Evolutionary conservation across 2,888 invertebrate genomes (phyloP).

Genomic region (Phymatocera aterrima): DNA sequence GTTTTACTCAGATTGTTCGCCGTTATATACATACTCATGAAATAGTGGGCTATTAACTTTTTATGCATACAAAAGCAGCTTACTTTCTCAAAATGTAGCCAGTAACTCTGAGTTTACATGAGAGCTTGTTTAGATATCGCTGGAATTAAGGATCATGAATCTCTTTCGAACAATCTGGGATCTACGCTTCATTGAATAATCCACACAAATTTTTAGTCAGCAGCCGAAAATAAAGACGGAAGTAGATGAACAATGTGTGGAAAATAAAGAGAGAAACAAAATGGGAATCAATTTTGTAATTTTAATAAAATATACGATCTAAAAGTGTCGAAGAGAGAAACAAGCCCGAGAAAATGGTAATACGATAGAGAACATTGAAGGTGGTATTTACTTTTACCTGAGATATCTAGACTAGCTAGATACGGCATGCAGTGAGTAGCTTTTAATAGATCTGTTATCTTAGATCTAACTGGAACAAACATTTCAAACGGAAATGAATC

Average conservation of each 20-base stretch:
- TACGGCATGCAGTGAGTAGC: slow-evolving; percentile 76
- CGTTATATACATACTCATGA: not conserved
- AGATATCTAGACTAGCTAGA: slow-evolving; percentile 80
- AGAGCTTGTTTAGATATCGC: not conserved
- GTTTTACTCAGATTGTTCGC: slow-evolving; percentile 10
- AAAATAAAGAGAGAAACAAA: not conserved
- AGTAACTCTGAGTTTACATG: not conserved
- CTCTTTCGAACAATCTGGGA: not conserved
- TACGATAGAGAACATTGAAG: slow-evolving; percentile 32
- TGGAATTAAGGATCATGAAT: too few species aligned
- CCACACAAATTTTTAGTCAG: not conserved
- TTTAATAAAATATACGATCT: not conserved
- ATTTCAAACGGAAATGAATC: slow-evolving; percentile 75
- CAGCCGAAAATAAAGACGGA: not conserved
- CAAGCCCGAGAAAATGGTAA: slow-evolving; percentile 16
- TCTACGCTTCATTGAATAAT: not conserved
- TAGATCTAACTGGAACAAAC: slow-evolving; percentile 71
- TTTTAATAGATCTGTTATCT: slow-evolving; percentile 75
- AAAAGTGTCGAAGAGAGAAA: slow-evolving; percentile 37
- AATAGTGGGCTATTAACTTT: slow-evolving; percentile 19
- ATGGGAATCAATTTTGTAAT: not conserved
- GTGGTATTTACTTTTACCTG: slow-evolving; percentile 72
- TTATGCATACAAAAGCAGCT: not conserved
- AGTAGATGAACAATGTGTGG: not conserved
- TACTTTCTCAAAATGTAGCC: not conserved